Conservation (phyloP, 1,140 invertebrate genomes). For the Drosophila tristis region DNA sequence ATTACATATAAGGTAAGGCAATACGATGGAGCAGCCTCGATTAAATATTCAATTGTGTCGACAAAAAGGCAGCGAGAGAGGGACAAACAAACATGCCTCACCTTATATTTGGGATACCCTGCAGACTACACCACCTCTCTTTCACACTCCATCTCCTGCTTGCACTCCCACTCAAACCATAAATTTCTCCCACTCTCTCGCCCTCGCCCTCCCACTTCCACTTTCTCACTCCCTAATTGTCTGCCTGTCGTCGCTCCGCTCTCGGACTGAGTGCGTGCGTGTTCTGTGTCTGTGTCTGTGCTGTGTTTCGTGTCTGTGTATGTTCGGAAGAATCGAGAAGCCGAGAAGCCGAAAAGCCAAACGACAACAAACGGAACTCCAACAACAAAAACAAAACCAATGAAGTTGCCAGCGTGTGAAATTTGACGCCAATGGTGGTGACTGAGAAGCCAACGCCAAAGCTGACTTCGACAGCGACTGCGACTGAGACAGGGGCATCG, state of each 20-base stretch:
- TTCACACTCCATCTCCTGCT: not conserved
- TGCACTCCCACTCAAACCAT: too few relatives aligned
- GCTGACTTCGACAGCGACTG: not conserved
- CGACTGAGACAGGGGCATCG: slow-evolving; percentile 27
- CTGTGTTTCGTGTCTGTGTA: not conserved
- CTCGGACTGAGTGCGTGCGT: slow-evolving; percentile 3
- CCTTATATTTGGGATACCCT: too few relatives aligned
- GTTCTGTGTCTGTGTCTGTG: not conserved
- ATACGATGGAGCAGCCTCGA: too few relatives aligned
- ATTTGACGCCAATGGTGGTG: slow-evolving; percentile 46
- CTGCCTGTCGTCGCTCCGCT: too few relatives aligned
- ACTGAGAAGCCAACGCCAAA: not conserved
- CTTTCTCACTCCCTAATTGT: slow-evolving; percentile 4
- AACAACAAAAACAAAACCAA: slow-evolving; percentile 8
- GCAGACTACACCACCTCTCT: too few relatives aligned
- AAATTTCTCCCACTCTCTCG: not conserved
- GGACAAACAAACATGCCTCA: too few relatives aligned
- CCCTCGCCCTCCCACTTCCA: not conserved
- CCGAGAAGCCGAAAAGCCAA: slow-evolving; percentile 46
- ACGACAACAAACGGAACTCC: slow-evolving; percentile 22
- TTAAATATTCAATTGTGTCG: too few relatives aligned
- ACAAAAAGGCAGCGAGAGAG: too few relatives aligned
- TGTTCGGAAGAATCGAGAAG: slow-evolving; percentile 52
- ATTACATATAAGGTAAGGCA: too few relatives aligned
- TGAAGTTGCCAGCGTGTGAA: slow-evolving; percentile 55